These are phyloP conservation scores for Omphaloscelis lunosa DNA, from an alignment of 2,888 invertebrate species.

Conservation along the genomic window DNA sequence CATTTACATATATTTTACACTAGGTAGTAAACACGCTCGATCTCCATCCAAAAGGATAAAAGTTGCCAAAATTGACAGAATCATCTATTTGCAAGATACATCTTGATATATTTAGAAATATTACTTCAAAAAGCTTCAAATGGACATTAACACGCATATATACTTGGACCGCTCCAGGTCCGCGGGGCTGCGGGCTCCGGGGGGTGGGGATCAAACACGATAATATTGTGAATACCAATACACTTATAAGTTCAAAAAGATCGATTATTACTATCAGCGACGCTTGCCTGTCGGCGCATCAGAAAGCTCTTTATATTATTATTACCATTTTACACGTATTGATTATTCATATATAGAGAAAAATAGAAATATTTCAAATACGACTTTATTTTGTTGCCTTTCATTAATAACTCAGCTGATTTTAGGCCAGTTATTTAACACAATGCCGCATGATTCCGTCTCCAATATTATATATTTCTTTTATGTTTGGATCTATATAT, in stretches of 20 bases:
- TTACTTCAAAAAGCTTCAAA: constrained; percentile 66
- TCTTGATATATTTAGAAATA: constrained; percentile 53
- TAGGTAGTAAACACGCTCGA: constrained; percentile 12
- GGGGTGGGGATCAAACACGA: constrained; percentile 41
- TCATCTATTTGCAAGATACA: constrained; percentile 52
- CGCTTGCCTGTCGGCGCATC: constrained; percentile 13
- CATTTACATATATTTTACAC: constrained; percentile 8
- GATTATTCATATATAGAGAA: constrained; percentile 14
- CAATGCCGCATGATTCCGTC: constrained; percentile 28
- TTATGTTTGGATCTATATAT: not conserved
- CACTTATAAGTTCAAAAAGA: constrained; percentile 69
- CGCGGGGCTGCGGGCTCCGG: not conserved
- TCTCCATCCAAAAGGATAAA: constrained; percentile 48
- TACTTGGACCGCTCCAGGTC: constrained; percentile 19
- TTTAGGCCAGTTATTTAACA: constrained; percentile 60
- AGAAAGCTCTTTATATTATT: constrained; percentile 57
- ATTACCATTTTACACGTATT: constrained; percentile 46
- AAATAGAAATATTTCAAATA: constrained; percentile 7
- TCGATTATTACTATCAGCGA: constrained; percentile 44
- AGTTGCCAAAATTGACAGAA: constrained; percentile 62
- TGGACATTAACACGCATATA: constrained; percentile 58
- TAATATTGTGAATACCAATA: constrained; percentile 72
- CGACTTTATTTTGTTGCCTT: constrained; percentile 31
- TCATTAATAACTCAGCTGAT: constrained; percentile 44
- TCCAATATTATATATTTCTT: constrained; percentile 2